Base-by-base conservation (phyloP, 2,797 vertebrate species). In the Cacajao melanocephalus region DNA sequence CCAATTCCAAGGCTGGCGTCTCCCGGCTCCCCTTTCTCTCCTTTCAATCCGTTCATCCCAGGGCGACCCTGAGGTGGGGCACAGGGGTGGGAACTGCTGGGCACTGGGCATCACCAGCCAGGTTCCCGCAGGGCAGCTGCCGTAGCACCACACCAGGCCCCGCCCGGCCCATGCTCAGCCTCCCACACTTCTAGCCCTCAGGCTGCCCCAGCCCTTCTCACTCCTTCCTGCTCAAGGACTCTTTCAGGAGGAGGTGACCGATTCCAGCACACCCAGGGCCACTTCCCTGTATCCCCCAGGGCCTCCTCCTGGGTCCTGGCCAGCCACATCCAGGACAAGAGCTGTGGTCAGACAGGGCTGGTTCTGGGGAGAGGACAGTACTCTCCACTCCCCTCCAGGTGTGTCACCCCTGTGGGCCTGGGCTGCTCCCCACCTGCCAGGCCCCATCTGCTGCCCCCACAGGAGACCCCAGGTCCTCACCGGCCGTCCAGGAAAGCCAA, bases 401-500 rank as follows among this genome's bases (percentile, higher is more conserved):
- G 41, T 3, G 10, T 4, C 44, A 2, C 13, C 73, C 17, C 1
- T 0, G 0, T 30, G 79, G 39, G 26, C 36, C 48, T 3, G 13
- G 20, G 50, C 7, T 0, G 19, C 57, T 10, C 13, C 14, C 50
- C 7, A 36, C 57, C 70, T 10, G n/a, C n/a, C 58, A n/a, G 15
- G 22, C 57, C 48, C 5, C 4, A 8, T 15, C 75, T 13, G 41
- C 30, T 26, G 33, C 50, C 28, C 75, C 67, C 67, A 70, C 33
- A 36, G 67, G 3, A 39, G n/a, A 24, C 4, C 79, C 84, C 17
- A 0, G 0, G 73, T 50, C 52, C 99, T 99, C 98, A 99, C 99
- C 1, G 99, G 99, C 98, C 99, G 99, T 96, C 99, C 99, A 1
- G 99, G 99, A 98, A 99, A 99, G 98, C 99, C 99, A 0, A 99